Evolutionary conservation across 2,797 vertebrate genomes (phyloP).

Genomic region (Xiphorhynchus erythropygius): DNA sequence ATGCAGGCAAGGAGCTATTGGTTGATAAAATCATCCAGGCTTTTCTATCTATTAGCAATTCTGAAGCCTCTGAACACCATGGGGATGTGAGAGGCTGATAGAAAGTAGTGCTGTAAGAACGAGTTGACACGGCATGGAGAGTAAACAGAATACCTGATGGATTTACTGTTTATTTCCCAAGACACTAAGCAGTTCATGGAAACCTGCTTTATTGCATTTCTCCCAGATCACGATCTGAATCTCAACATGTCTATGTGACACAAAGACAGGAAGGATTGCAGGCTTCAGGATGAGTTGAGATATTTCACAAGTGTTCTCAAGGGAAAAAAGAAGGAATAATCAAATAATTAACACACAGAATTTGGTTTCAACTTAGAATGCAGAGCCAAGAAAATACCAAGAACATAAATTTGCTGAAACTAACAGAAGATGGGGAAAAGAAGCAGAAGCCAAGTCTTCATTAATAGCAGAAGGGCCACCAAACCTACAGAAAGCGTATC

Average conservation of each 20-base stretch:
- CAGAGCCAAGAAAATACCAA: background rate
- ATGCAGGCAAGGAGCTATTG: background rate
- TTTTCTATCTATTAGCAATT: background rate
- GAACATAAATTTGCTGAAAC: background rate
- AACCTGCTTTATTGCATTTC: background rate
- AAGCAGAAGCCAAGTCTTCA: background rate
- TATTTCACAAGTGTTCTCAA: background rate
- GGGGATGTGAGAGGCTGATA: background rate
- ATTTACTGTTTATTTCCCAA: background rate
- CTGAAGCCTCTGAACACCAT: background rate
- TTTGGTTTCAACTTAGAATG: background rate
- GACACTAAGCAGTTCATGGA: background rate
- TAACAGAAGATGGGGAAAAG: background rate
- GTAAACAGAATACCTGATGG: background rate
- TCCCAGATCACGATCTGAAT: background rate
- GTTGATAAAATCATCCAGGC: background rate
- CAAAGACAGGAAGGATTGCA: background rate
- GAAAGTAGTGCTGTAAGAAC: background rate
- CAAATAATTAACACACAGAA: background rate
- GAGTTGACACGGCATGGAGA: background rate
- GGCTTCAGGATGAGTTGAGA: background rate
- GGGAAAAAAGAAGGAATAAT: background rate
- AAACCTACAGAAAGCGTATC: background rate
- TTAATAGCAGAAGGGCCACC: background rate
- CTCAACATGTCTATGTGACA: background rate